Base-by-base conservation (phyloP, 2,888 invertebrate genomes). In the Zhengitettix transpicula region DNA sequence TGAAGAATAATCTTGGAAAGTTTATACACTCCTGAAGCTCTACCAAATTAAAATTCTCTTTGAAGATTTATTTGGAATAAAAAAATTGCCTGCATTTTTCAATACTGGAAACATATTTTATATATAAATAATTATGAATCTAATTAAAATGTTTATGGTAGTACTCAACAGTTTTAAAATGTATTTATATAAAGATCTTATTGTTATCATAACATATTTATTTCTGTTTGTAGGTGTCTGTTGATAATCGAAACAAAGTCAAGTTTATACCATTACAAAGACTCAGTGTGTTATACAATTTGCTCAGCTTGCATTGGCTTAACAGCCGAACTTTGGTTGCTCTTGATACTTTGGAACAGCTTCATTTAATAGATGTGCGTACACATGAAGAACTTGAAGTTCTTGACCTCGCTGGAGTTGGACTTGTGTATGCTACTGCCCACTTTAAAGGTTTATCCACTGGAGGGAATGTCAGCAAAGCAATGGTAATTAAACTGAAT, bases 371-470 rank as follows among this genome's bases (percentile, higher is more conserved):
- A 69, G 97, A 97, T 69, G 94, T 95, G 1, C 82, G 92, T 63
- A 82, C 85, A 0, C 89, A 92, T 68, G 87, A 90, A 66, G 92
- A 93, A 72, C 77, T 90, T 17, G 91, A 92, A 74, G 80, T 85
- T 40, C 75, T 90, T 64, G 92, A 94, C 71, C 78, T 93, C 65
- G 85, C 86, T 42, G 81, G 81, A 68, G 86, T 89, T 15, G 85
- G 88, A 52, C 78, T 93, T 52, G 89, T 92, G 0, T 93, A 92
- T 69, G 86, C 88, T 54, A 89, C 90, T 42, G 89, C 91, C 53
- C 90, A 88, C 72, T 90, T 88, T 69, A 83, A 94, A 76, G 97
- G 89, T 0, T 76, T 96, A 52, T 94, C 95, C 63, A 97, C 97
- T 0, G 98, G 98, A 9, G 96, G 97, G 0, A 93, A 94, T 70